A percentile compares a stretch with the other conserved stretches of the same genome.
Evolutionary conservation across 2,797 vertebrate species (phyloP).

Genomic region (Diglossa cyanea): DNA sequence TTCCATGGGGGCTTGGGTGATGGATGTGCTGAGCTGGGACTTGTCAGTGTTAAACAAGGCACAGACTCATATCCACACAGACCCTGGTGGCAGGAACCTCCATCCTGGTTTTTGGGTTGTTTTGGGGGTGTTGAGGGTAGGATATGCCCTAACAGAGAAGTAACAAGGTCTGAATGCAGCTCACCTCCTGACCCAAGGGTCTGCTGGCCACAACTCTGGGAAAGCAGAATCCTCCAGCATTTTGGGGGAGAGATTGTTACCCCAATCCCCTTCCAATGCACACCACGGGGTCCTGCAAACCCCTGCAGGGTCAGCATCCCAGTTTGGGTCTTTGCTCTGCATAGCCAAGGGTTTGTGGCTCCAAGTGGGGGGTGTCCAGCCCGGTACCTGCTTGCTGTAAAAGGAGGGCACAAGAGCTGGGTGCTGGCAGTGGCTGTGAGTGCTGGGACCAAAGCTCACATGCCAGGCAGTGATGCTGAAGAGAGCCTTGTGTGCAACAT

Average conservation of each 20-base stretch:
- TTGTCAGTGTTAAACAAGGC: neutral
- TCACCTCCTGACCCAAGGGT: neutral
- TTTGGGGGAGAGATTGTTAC: neutral
- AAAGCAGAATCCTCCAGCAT: neutral
- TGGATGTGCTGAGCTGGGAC: neutral
- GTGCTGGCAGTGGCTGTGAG: rapidly evolving
- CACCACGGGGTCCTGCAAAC: rapidly evolving
- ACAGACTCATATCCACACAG: neutral
- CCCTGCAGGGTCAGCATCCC: neutral
- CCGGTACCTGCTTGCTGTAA: neutral
- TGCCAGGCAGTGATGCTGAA: neutral
- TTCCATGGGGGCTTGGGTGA: neutral
- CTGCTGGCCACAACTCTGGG: neutral
- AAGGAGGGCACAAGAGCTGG: neutral
- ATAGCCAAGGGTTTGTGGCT: neutral
- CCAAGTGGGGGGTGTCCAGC: neutral
- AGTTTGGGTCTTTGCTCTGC: neutral
- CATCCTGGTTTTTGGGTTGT: neutral
- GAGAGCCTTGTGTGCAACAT: neutral
- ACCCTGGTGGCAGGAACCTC: neutral
- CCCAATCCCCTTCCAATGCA: rapidly evolving
- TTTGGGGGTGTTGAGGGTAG: rapidly evolving
- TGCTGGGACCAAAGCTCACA: rapidly evolving
- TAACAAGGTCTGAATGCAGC: neutral
- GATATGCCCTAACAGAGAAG: neutral